These are phyloP conservation scores for Parotocinclus haroldoi DNA, from an alignment of 2,797 vertebrate species.

Conservation along the genomic window DNA sequence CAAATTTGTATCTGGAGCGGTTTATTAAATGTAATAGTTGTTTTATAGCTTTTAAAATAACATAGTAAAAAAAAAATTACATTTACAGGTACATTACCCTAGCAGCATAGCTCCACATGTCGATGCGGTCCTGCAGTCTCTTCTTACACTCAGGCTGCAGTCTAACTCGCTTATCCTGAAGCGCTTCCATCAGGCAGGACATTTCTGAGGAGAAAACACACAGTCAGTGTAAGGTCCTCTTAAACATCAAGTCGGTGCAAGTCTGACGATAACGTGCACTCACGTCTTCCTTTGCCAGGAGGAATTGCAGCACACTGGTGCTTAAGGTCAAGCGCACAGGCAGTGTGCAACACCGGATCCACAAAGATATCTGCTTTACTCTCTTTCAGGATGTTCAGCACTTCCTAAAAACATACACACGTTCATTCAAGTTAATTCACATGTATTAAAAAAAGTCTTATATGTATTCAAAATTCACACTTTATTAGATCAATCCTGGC, in stretches of 20 bases:
- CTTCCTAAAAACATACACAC: conserved; percentile 73
- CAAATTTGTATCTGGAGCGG: too few species aligned
- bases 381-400: conserved; percentile 95
- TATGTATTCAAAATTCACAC: too few species aligned
- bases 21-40: too few species aligned
- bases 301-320: conserved; percentile 96
- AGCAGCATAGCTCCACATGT: conserved; percentile 97
- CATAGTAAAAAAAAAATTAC: too few species aligned
- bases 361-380: conserved; percentile 98
- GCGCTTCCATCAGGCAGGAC: conserved; percentile 95
- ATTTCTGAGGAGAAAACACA: conserved; percentile 76
- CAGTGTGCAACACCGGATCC: conserved; percentile 94
- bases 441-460: too few species aligned
- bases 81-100: conserved; percentile 86
- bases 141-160: conserved; percentile 97
- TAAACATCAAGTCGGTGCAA: too few species aligned
- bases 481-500: too few species aligned
- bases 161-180: conserved; percentile 91
- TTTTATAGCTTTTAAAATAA: too few species aligned
- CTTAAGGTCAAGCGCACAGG: conserved; percentile 95
- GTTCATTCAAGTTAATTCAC: not conserved
- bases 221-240: not conserved
- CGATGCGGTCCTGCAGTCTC: conserved; percentile 92
- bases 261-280: conserved; percentile 58
- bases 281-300: conserved; percentile 89